Evolutionary conservation across 2,113 vertebrate genomes (phyloP).

Genomic region (Cromileptes altivelis): DNA sequence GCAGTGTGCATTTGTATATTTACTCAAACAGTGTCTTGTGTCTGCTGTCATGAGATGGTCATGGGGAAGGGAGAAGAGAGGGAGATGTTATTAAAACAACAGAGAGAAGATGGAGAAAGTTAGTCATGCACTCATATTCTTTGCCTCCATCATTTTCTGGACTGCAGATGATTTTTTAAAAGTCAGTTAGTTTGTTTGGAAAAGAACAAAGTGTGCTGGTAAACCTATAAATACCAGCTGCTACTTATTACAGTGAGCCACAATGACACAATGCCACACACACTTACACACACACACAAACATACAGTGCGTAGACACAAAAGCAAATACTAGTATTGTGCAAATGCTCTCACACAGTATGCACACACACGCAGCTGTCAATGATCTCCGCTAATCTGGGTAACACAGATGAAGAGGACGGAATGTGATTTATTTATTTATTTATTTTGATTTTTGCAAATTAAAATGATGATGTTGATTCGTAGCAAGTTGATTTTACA

Average conservation of each 20-base stretch:
- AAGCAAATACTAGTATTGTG: constrained; percentile 9
- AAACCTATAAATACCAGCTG: constrained; percentile 70
- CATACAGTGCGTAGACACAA: constrained; percentile 34
- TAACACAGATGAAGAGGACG: neutral
- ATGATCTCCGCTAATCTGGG: constrained; percentile 4
- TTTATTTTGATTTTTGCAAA: constrained; percentile 21
- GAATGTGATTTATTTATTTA: constrained; percentile 27
- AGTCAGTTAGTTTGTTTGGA: constrained; percentile 71
- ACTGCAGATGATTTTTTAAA: constrained; percentile 71
- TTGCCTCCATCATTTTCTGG: constrained; percentile 57
- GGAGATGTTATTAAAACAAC: constrained; percentile 62
- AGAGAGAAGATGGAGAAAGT: constrained; percentile 57
- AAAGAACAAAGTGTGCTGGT: constrained; percentile 61
- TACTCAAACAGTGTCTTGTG: constrained; percentile 24
- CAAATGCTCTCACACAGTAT: neutral
- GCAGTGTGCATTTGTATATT: constrained; percentile 30
- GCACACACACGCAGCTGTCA: neutral
- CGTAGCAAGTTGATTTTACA: neutral
- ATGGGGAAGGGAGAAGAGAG: constrained; percentile 32
- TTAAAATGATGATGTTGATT: constrained; percentile 2
- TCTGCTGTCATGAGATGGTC: constrained; percentile 40
- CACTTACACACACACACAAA: constrained; percentile 10
- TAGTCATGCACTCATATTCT: constrained; percentile 64
- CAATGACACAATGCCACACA: constrained; percentile 51
- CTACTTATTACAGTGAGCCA: constrained; percentile 69